Conservation (phyloP, 2,113 vertebrate species). For the Dunckerocampus dactyliophorus region DNA sequence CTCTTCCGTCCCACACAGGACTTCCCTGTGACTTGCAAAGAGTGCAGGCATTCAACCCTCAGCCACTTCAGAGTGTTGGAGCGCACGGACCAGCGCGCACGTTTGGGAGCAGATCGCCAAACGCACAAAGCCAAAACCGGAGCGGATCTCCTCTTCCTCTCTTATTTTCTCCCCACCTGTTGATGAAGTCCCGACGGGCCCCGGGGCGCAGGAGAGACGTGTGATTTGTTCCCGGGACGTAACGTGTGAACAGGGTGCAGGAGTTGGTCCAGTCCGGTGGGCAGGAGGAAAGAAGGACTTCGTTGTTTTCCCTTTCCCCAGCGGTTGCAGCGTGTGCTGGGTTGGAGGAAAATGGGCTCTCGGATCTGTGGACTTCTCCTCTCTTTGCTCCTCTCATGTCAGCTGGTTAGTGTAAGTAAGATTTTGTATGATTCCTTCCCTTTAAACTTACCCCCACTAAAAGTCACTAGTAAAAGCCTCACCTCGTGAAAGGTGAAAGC, state of each 20-base stretch:
- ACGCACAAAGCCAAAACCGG: not conserved
- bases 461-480: not conserved
- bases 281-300: conserved; percentile 59
- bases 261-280: conserved; percentile 24
- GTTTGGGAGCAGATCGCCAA: conserved; percentile 10
- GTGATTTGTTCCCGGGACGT: conserved; percentile 33
- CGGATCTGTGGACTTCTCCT: conserved; percentile 62
- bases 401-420: conserved; percentile 71
- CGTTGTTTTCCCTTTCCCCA: conserved; percentile 29
- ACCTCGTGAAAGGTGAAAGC: not conserved
- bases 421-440: conserved; percentile 7
- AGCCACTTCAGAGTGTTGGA: conserved; percentile 47
- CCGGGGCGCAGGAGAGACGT: conserved; percentile 53
- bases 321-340: conserved; percentile 59
- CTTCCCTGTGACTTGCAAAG: conserved; percentile 56
- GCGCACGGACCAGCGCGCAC: conserved; percentile 24
- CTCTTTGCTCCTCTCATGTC: conserved; percentile 57
- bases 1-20: conserved; percentile 42
- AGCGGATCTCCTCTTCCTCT: conserved; percentile 6
- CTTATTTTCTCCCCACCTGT: conserved; percentile 35
- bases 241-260: conserved; percentile 45
- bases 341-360: conserved; percentile 67
- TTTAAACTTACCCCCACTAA: not conserved
- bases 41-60: conserved; percentile 28
- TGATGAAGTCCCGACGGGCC: conserved; percentile 64